Conservation (phyloP, 2,888 invertebrate genomes). For the Diarsia mendica region DNA sequence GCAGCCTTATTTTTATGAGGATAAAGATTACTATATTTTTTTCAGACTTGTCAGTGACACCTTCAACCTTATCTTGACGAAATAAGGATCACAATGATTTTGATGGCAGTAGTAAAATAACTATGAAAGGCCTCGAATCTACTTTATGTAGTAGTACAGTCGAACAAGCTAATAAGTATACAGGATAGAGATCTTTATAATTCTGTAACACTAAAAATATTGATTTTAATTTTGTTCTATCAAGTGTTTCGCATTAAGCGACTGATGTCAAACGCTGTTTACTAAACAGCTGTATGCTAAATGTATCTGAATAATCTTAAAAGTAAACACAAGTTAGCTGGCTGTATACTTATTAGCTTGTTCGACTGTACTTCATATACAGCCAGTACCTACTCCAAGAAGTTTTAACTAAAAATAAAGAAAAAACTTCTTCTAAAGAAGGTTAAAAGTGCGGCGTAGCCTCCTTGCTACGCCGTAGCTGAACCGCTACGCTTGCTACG, state of each 20-base stretch:
- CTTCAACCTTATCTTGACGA: accelerated
- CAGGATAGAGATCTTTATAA: no score
- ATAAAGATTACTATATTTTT: background rate
- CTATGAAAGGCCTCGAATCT: background rate
- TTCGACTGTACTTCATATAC: no score
- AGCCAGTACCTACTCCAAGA: background rate
- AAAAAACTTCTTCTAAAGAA: background rate
- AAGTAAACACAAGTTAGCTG: no score
- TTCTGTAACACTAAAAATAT: no score
- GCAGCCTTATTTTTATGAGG: background rate
- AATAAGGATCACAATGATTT: background rate
- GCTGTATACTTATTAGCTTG: no score
- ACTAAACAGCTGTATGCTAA: no score
- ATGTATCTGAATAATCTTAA: no score
- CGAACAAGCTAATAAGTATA: no score
- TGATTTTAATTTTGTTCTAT: no score
- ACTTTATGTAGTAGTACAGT: background rate
- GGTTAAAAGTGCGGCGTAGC: constrained; percentile 10
- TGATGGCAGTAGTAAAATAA: background rate
- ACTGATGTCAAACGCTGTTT: no score
- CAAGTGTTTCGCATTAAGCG: no score
- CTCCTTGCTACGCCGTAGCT: constrained; percentile 45
- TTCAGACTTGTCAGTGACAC: background rate
- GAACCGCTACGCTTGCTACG: constrained; percentile 30
- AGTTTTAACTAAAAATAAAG: background rate